These are phyloP conservation scores for Hormiphora californensis DNA, from an alignment of 37 sponge, comb jelly and placozoan species.

Conservation along the genomic window DNA sequence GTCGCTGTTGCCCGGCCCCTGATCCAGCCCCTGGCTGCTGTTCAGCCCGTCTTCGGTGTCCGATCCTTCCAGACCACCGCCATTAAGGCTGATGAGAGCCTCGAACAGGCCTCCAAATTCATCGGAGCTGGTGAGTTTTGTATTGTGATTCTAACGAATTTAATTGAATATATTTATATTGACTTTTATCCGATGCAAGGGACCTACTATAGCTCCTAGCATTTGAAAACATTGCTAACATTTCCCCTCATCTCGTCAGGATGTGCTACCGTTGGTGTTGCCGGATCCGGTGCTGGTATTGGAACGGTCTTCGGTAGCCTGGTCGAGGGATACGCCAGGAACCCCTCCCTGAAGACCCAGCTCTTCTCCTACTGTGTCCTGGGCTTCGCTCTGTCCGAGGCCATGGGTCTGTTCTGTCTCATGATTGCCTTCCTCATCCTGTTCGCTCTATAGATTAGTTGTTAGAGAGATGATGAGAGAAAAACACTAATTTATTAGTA, in stretches of 20 bases:
- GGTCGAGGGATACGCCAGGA: conserved; percentile 86
- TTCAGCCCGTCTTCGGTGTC: not conserved
- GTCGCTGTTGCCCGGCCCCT: conserved; percentile 28
- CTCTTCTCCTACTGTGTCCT: conserved; percentile 87
- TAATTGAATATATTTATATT: too few species aligned
- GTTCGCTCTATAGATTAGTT: conserved; percentile 66
- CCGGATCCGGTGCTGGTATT: conserved; percentile 60
- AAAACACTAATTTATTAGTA: not conserved
- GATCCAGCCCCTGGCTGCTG: conserved; percentile 47
- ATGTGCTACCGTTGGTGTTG: conserved; percentile 54
- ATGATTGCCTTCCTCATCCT: conserved; percentile 90
- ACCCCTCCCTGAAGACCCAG: conserved; percentile 87
- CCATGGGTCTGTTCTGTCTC: conserved; percentile 92
- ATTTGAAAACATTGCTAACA: too few species aligned
- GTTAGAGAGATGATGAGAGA: not conserved
- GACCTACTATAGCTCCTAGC: too few species aligned
- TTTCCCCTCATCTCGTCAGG: not conserved
- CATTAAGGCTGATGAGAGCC: conserved; percentile 1
- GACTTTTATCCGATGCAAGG: too few species aligned
- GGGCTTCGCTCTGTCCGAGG: conserved; percentile 92
- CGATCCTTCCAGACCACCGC: not conserved
- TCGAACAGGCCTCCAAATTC: conserved; percentile 46
- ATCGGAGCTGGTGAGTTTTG: conserved; percentile 31
- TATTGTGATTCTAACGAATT: too few species aligned
- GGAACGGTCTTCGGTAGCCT: conserved; percentile 58